Base-by-base conservation (phyloP, 2,113 vertebrate species). In the Asarcornis scutulata region DNA sequence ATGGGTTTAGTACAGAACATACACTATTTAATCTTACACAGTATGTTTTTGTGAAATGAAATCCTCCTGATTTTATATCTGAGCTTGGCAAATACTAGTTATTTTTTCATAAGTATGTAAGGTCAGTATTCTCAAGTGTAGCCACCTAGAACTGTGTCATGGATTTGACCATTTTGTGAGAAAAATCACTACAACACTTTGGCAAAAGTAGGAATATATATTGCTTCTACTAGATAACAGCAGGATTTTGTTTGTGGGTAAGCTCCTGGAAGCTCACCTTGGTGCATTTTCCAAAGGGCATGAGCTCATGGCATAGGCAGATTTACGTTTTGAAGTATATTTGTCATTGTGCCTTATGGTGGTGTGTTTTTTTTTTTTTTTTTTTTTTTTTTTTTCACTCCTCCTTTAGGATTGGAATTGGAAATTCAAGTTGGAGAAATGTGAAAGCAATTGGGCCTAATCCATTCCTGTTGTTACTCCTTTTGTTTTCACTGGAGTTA, bases 391-490 rank as follows among this genome's bases (percentile, higher is more conserved):
- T 27, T 17, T 79, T 60, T 85, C 2, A 59, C 36, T 71, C 18
- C 68, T 95, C 48, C 86, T 93, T 83, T 67, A 74, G 32, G 58
- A 85, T 22, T 89, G 83, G 78, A 91, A 69, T 85, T 95, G 74
- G 91, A 94, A 96, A 86, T 83, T 86, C 71, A 93, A 95, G 63
- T 17, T 95, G 91, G 60, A 89, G 82, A 93, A 97, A 96, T 64
- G 80, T 96, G 94, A 97, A 96, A 96, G 88, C 90, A 96, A 84
- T 95, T 88, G 95, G 94, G 93, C 68, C 94, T 88, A 97, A 96
- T 94, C 94, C 93, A 86, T 94, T 94, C 91, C 85, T 96, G 85
- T 96, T 93, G 82, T 91, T 96, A 91, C 67, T 90, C 82, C 91
- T 93, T 96, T 96, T 96, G 95, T 96, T 96, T 96, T 93, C 79